Evolutionary conservation across 1,140 invertebrate species (phyloP).

Genomic region (Sarcophaga peregrina): DNA sequence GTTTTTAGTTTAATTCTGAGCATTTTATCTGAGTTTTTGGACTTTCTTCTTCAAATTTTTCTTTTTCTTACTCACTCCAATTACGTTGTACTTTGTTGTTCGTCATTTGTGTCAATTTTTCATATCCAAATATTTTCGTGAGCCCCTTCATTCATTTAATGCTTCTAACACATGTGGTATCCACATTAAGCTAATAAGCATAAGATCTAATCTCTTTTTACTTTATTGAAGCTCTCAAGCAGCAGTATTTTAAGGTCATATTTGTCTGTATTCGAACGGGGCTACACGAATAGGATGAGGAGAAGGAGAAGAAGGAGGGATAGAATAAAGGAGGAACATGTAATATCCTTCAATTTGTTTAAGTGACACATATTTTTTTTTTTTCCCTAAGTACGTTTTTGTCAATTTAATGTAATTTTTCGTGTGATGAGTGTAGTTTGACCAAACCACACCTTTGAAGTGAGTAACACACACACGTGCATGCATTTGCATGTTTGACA

Average conservation of each 20-base stretch:
- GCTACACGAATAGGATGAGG: no score
- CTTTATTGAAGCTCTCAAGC: background rate
- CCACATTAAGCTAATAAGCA: conserved; percentile 27
- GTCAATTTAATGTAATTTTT: conserved; percentile 36
- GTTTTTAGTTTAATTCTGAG: background rate
- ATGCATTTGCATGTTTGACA: conserved; percentile 37
- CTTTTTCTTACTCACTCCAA: no score
- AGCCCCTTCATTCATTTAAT: background rate
- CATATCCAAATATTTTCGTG: conserved; percentile 40
- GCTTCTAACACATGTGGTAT: conserved; percentile 63
- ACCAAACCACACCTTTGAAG: conserved; percentile 30
- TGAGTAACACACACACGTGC: background rate
- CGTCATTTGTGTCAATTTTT: conserved; percentile 54
- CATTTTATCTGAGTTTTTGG: no score
- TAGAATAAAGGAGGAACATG: background rate
- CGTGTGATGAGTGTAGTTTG: background rate
- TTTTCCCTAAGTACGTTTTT: conserved; percentile 34
- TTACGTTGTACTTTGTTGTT: background rate
- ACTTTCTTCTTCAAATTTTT: no score
- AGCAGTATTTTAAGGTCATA: background rate
- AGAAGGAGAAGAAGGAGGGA: no score
- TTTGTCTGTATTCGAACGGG: background rate
- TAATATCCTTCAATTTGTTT: conserved; percentile 40
- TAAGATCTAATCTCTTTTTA: background rate
- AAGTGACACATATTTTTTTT: conserved; percentile 28